Percentiles rank a stretch among this genome's conserved stretches.
phyloP scores from a whole-genome alignment of 1,140 invertebrate species.

The Charaxes varanes region DNA sequence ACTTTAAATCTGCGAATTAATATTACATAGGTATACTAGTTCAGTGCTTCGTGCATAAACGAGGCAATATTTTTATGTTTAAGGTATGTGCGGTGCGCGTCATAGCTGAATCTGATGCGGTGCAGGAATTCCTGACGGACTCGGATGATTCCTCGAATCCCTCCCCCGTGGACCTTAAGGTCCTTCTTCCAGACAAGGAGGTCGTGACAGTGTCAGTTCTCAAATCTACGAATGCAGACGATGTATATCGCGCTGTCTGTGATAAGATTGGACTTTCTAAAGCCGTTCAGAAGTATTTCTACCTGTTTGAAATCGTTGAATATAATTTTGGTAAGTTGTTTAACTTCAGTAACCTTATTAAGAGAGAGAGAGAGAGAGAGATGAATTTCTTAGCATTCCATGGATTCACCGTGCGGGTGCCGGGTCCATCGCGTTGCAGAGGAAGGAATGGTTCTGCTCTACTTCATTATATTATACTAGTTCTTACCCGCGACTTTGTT shows the following conservation, averaged over 20 bases:
- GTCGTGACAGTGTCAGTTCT: conserved; percentile 94
- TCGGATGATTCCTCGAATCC: conserved; percentile 89
- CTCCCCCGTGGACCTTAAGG: conserved; percentile 94
- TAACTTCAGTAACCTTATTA: no score
- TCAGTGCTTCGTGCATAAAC: no score
- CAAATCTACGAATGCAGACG: conserved; percentile 91
- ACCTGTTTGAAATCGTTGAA: conserved; percentile 98
- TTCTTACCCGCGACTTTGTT: no score
- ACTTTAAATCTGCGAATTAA: no score
- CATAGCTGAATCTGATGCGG: conserved; percentile 97
- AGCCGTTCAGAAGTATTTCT: conserved; percentile 92
- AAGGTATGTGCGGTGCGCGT: conserved; percentile 96
- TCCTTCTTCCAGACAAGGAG: conserved; percentile 87
- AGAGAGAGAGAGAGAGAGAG: no score
- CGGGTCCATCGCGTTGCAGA: no score
- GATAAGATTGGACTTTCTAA: conserved; percentile 88
- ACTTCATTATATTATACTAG: no score
- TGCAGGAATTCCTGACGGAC: conserved; percentile 98
- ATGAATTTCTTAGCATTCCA: no score
- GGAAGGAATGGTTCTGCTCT: no score
- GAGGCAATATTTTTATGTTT: no score
- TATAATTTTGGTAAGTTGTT: conserved; percentile 92
- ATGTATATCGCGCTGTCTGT: conserved; percentile 93
- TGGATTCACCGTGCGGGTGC: no score
- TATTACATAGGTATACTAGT: no score